Evolutionary conservation across 2,888 invertebrate species (phyloP), one percentile per base, ranked within the genome.

Genomic region (Halocaridina rubra): DNA sequence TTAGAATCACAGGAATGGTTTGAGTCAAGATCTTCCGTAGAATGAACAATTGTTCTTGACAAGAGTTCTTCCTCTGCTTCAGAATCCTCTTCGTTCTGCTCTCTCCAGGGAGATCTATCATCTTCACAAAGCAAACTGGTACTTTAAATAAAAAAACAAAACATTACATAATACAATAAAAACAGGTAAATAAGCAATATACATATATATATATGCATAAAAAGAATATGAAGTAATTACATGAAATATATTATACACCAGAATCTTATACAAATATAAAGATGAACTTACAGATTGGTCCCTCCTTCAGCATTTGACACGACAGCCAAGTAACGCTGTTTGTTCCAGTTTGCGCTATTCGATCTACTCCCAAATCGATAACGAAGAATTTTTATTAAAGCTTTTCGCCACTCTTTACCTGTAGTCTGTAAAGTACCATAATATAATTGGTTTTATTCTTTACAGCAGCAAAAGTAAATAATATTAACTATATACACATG

Each of bases 391-490:
- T 90, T 90, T 78, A 92, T 88, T 84, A 91, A 90, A 5, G 91
- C 91, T 87, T 90, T 90, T 3, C 91, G 91, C 78, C 91, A 90
- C 86, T 92, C 91, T 88, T 90, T 91, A 10, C 90, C 89, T 39
- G 91, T 90, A 2, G 91, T 90, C 92, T 92, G 89, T 32, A n/a
- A n/a, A n/a, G n/a, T n/a, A n/a, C n/a, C n/a, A n/a, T n/a, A n/a
- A n/a, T n/a, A n/a, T n/a, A n/a, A n/a, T n/a, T n/a, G n/a, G n/a
- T n/a, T n/a, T n/a, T n/a, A n/a, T n/a, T n/a, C n/a, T n/a, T n/a
- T n/a, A n/a, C n/a, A n/a, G n/a, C n/a, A n/a, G n/a, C n/a, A n/a
- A n/a, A n/a, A n/a, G n/a, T n/a, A n/a, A n/a, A n/a, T n/a, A n/a
- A n/a, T n/a, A n/a, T n/a, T n/a, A n/a, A n/a, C n/a, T n/a, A n/a